Evolutionary conservation across 1,140 invertebrate species (phyloP), one percentile per base, ranked within the genome.

Genomic region (Zaprionus gabonicus): DNA sequence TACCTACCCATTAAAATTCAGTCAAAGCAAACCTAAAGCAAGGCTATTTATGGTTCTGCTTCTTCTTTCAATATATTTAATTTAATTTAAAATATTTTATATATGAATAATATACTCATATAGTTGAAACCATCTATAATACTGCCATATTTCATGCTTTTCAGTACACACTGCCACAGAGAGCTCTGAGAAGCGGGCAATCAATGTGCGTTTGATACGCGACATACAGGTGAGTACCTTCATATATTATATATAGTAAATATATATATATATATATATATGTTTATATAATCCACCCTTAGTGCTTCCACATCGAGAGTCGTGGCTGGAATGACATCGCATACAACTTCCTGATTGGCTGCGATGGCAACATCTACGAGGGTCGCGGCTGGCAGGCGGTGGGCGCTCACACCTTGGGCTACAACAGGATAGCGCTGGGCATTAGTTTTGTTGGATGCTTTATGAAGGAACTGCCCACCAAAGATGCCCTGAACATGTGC

Each of bases 391-490:
- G 96, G 96, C 93, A 94, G 58, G 88, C 93, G 17, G 91, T 95
- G 3, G 96, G 96, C 0, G 94, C 95, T 0, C 96, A 96, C 78
- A 95, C 95, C 0, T 92, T 94, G 17, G 93, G 93, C 20, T 96
- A 95, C 86, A 96, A 97, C 78, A 92, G 82, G 27, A 93, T 93
- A 15, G 94, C 94, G 5, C 92, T 96, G 38, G 95, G 95, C 41
- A 93, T 96, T 51, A 94, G 93, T 36, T 95, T 96, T 51, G 94
- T 96, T 69, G 96, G 96, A 0, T 93, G 93, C 58, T 95, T 94
- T 60, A 93, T 93, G 71, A 90, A 92, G 25, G 87, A 93, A 13
- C 63, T 93, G 36, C 93, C 93, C n/a, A 82, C 91, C 1, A 9
- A 68, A 23, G 71, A 68, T 27, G 92, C 93, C 0, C 20, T 94